A percentile compares a stretch with the other conserved stretches of the same genome.
Conservation (phyloP, 2,888 invertebrate species). For the Unio pictorum region DNA sequence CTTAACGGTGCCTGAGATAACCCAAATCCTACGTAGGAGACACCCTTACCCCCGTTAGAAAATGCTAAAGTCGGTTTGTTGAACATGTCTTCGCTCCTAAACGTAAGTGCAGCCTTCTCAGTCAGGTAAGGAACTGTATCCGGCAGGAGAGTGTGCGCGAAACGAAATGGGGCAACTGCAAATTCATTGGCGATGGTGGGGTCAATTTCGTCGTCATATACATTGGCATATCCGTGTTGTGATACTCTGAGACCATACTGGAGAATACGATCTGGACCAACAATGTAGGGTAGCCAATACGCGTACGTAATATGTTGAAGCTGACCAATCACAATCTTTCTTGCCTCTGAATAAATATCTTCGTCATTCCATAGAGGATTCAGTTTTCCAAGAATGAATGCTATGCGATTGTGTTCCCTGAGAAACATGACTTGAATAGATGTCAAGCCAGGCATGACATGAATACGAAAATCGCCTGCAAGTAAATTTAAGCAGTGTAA, state of each 20-base stretch:
- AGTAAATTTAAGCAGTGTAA: too few relatives aligned
- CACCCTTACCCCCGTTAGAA: constrained; percentile 10
- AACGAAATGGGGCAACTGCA: constrained; percentile 93
- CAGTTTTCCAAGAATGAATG: constrained; percentile 75
- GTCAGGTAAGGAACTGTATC: too few relatives aligned
- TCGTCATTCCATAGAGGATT: constrained; percentile 89
- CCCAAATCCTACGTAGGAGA: constrained; percentile 26
- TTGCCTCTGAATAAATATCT: constrained; percentile 63
- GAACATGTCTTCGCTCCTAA: too few relatives aligned
- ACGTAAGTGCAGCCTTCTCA: too few relatives aligned
- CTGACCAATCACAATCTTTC: constrained; percentile 82
- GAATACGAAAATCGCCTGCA: constrained; percentile 85
- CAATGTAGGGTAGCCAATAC: constrained; percentile 82
- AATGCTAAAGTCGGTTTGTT: too few relatives aligned
- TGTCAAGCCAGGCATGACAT: constrained; percentile 88
- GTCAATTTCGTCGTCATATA: constrained; percentile 86
- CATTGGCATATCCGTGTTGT: constrained; percentile 82
- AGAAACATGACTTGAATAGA: constrained; percentile 90
- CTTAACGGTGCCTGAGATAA: constrained; percentile 29
- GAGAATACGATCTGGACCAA: constrained; percentile 66
- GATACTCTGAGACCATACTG: constrained; percentile 75
- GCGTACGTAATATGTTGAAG: constrained; percentile 75
- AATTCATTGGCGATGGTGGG: constrained; percentile 88
- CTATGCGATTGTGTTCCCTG: constrained; percentile 87
- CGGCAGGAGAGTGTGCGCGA: constrained; percentile 94